Evolutionary conservation across 2,113 vertebrate species (phyloP).

Genomic region (Arothron firmamentum): DNA sequence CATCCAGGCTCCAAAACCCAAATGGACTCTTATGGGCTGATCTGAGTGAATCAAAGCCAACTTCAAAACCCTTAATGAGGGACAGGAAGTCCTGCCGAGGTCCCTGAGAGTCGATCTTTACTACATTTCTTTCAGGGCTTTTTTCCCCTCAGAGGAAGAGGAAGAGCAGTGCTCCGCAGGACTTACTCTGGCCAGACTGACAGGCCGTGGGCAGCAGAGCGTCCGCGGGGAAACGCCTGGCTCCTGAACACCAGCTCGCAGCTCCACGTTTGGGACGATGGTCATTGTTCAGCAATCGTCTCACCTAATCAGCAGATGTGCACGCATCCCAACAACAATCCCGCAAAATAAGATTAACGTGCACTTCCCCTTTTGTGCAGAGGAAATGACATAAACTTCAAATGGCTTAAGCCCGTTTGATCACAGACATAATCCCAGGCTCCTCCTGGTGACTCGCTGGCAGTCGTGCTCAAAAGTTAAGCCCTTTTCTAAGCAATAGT

Average conservation of each 20-base stretch:
- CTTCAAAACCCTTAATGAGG: no score
- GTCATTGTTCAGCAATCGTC: neutral
- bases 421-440: neutral
- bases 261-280: neutral
- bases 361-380: neutral
- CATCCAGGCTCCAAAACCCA: neutral
- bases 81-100: no score
- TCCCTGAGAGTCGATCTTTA: no score
- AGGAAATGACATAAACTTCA: neutral
- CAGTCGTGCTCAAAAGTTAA: neutral
- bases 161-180: no score
- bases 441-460: neutral
- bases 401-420: neutral
- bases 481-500: neutral
- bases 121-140: no score
- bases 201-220: no score
- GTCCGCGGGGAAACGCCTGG: no score
- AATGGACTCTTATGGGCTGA: neutral
- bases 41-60: conserved; percentile 4
- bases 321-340: neutral
- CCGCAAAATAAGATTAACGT: neutral
- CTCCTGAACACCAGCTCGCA: neutral
- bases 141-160: no score
- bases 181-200: no score
- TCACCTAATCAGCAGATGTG: neutral